Evolutionary conservation across 2,888 invertebrate species (phyloP), one percentile per base, ranked within the genome.

Genomic region (Cephus rjabovi): DNA sequence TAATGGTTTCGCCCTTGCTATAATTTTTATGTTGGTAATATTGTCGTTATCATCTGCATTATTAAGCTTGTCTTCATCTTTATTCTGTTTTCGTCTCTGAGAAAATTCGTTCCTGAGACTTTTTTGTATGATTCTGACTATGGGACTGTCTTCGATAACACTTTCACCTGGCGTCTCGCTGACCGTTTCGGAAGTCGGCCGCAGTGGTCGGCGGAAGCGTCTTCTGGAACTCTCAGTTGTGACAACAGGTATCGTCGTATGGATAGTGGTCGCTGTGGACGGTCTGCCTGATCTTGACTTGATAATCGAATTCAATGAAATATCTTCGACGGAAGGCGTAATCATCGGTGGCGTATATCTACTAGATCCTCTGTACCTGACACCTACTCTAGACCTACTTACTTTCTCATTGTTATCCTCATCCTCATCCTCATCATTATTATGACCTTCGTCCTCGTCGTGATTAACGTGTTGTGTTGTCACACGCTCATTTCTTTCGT

Each of bases 1-100:
- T 2, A 56, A 56, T 3, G 56, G 30, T 11, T 77, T 75, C 0
- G 84, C 78, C 11, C 83, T 83, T 68, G 77, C 82, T 23, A 87
- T 84, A 12, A 89, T 83, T 74, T 79, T 83, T 23, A 89, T 84
- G n/a, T 86, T 87, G 4, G 85, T 87, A 34, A 86, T 80, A 31
- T 77, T 84, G 1, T 84, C 80, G 30, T 81, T 77, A 15, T 74
- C 34, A 23, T 23, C 56, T 56, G 56, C 9, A 56, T 23, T 15
- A 56, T 23, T 56, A 56, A 69, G 15, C 4, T 79, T 81, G 3
- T 83, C 79, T 15, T 81, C 80, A 2, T 71, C 35, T 76, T 82
- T 80, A 34, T 79, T 81, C 12, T 68, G 76, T 31, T 78, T 75
- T 23, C 75, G 79, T 11, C 81, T 82, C 1, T 56, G 2, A 23